A percentile compares a stretch with the other conserved stretches of the same genome.
phyloP scores from a whole-genome alignment of 2,797 vertebrate species.

The Nyctibius grandis region DNA sequence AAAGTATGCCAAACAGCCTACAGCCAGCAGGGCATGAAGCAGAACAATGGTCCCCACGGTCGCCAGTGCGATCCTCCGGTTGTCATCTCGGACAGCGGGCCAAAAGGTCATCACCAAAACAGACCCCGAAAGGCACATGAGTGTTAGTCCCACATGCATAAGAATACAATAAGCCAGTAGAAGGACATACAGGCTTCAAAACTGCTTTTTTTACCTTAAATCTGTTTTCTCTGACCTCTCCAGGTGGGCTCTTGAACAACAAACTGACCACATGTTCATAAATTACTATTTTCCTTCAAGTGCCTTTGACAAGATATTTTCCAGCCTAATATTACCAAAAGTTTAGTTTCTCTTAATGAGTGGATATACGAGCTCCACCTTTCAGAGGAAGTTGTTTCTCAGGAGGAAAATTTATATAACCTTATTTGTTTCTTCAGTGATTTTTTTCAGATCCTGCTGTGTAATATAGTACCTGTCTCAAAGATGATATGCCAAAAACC shows the following conservation, averaged over 20 bases:
- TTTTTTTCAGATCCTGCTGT: neutral
- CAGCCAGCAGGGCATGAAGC: too few species aligned
- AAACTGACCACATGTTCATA: neutral
- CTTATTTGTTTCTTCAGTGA: neutral
- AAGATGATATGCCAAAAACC: neutral
- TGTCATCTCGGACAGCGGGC: too few species aligned
- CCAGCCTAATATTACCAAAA: neutral
- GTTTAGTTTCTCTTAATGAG: neutral
- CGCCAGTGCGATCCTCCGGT: too few species aligned
- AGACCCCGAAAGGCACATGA: too few species aligned
- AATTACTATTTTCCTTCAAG: neutral
- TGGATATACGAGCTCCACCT: neutral
- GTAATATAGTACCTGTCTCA: neutral
- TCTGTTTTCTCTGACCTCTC: neutral
- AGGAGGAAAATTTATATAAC: neutral
- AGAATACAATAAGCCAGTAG: neutral
- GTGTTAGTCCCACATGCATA: neutral
- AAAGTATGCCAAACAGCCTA: too few species aligned
- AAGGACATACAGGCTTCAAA: conserved; percentile 4
- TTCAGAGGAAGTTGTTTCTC: neutral
- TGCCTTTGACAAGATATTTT: neutral
- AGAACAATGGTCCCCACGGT: too few species aligned
- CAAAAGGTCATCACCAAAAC: too few species aligned
- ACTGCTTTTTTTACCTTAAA: neutral
- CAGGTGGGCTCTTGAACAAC: neutral